Evolutionary conservation across 2,888 invertebrate species (phyloP), one percentile per base, ranked within the genome.

Genomic region (Tetragonula carbonaria): DNA sequence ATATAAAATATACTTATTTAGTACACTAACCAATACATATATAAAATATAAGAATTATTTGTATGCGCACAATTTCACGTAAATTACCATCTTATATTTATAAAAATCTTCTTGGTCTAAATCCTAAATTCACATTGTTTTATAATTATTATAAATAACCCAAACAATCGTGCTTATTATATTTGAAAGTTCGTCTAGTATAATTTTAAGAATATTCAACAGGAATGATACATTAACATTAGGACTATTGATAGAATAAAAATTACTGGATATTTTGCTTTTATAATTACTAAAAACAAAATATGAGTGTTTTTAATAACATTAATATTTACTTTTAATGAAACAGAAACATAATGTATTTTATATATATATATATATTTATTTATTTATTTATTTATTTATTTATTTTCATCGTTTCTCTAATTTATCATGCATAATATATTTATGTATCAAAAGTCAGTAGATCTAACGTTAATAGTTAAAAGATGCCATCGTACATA

Each of bases 121-220:
- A 18, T 33, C 4, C 21, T 33, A 63, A 5, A 11, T 63, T 45
- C 45, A 62, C 23, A 6, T 5, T 16, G 23, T 23, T 62, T 23
- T 62, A 62, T 23, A 62, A 62, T 16, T 18, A 11, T 65, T 65
- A 2, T 0, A 65, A 33, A 18, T 38, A 75, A 62, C 53, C 28
- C n/a, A 59, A 28, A 65, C 50, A 55, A 18, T 28, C 45, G 21
- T 33, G 21, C 38, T 23, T 38, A 11, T 67, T 45, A 33, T 13
- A 28, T 59, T 78, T 33, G 23, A 67, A n/a, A 72, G 21, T 1
- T 13, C 55, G 63, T 18, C 1, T 62, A 16, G 21, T 51, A 16
- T 33, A 28, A 23, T 33, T 28, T 51, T 6, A 79, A 62, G 55
- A 55, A 80, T 53, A 73, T 65, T 66, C 71, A 38, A 80, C 68